Percentiles rank a stretch among this genome's conserved stretches.
Evolutionary conservation across 2,113 vertebrate genomes (phyloP).

Genomic region (Hyperoodon ampullatus): DNA sequence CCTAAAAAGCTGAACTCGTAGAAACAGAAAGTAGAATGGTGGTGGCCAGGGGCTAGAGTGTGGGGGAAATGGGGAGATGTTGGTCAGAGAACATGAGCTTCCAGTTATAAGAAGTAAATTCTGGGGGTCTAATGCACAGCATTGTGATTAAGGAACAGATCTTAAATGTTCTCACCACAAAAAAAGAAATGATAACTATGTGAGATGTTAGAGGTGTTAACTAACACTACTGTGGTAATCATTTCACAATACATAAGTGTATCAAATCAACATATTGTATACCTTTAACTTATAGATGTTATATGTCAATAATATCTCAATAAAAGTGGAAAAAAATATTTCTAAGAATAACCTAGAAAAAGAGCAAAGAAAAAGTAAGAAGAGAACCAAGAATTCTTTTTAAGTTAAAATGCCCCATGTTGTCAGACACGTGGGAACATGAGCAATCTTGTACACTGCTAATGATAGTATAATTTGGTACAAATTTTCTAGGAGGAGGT

Average conservation of each 20-base stretch:
- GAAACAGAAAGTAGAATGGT: background rate
- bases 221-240: background rate
- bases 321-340: background rate
- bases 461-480: background rate
- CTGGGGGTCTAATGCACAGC: background rate
- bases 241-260: background rate
- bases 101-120: background rate
- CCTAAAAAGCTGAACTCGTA: background rate
- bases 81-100: background rate
- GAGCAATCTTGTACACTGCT: background rate
- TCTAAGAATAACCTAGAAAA: slow-evolving; percentile 30
- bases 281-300: background rate
- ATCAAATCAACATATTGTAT: background rate
- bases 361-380: background rate
- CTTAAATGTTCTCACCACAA: background rate
- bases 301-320: background rate
- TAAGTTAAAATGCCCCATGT: background rate
- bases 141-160: background rate
- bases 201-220: background rate
- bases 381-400: background rate
- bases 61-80: background rate
- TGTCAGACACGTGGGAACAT: background rate
- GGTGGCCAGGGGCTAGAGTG: background rate
- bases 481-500: background rate
- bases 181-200: background rate